Evolutionary conservation across 2,888 invertebrate genomes (phyloP), one percentile per base, ranked within the genome.

Genomic region (Stenoptilia bipunctidactyla): DNA sequence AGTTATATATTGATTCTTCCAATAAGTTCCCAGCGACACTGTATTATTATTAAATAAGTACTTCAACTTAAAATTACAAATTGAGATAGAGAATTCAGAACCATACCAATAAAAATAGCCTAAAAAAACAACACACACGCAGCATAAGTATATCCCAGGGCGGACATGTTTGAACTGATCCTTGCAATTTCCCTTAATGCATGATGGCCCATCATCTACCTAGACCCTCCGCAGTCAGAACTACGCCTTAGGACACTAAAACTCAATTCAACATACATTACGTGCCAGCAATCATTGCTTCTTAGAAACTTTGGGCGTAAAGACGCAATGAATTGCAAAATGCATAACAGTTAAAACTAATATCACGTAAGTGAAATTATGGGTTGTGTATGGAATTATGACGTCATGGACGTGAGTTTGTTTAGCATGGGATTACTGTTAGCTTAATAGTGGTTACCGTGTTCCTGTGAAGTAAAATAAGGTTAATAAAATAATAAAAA

Each of bases 171-270:
- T 38, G 3, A 10, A 2, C 3, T 12, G n/a, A 30, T 38, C 51
- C 44, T 53, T 51, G 52, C 66, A 66, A 67, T 67, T 67, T 67
- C 49, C 61, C 55, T 20, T 62, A 61, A 66, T 66, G 55, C 55
- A 53, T 51, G 52, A 55, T 52, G 47, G 42, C 43, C 43, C 45
- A 39, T 47, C 50, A 42, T 15, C 43, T 40, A 10, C 40, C 30
- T 9, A 36, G 61, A 63, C 61, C 63, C 45, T 55, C 61, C 61
- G 48, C 61, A 51, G 49, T 40, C 51, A 45, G 40, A 39, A 34
- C 41, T 38, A 37, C 46, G 50, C 59, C 58, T 41, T 46, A 41
- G 12, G 30, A 12, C 30, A 30, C 12, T 8, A 30, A 30, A 2
- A 3, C 9, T 2, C 9, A n/a, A 30, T 30, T 30, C 30, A 2